phyloP scores from a whole-genome alignment of 2,888 invertebrate species.

The Sinohyriopsis cumingii region DNA sequence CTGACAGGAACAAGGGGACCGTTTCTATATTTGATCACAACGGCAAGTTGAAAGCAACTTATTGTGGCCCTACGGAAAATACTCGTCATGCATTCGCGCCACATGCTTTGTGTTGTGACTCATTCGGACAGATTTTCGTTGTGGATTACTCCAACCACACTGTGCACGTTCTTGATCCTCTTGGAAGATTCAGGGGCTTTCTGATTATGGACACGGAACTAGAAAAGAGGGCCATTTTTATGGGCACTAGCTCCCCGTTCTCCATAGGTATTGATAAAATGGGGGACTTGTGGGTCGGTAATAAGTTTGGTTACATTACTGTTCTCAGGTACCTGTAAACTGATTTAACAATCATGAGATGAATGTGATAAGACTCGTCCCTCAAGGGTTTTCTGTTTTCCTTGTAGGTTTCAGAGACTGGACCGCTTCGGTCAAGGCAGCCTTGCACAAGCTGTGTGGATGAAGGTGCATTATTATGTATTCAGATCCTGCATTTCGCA shows the following conservation, averaged over 20 bases:
- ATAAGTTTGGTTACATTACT: conserved; percentile 4
- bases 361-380: too few relatives aligned
- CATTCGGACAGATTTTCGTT: conserved; percentile 30
- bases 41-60: not conserved
- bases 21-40: conserved; percentile 22
- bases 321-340: not conserved
- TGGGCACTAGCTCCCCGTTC: conserved; percentile 9
- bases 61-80: not conserved
- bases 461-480: too few relatives aligned
- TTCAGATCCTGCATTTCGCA: too few relatives aligned
- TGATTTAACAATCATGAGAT: too few relatives aligned
- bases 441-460: too few relatives aligned
- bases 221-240: conserved; percentile 1
- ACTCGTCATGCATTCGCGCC: conserved; percentile 17
- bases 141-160: conserved; percentile 30
- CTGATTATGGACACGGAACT: conserved; percentile 8
- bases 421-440: too few relatives aligned
- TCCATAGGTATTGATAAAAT: conserved; percentile 5
- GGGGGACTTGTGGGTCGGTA: conserved; percentile 6
- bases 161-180: conserved; percentile 3
- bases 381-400: too few relatives aligned
- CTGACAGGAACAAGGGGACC: conserved; percentile 23
- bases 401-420: too few relatives aligned
- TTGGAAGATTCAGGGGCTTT: conserved; percentile 4
- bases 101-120: conserved; percentile 32